Conservation (phyloP, 1,140 invertebrate species). For the Ceratina japonica region DNA sequence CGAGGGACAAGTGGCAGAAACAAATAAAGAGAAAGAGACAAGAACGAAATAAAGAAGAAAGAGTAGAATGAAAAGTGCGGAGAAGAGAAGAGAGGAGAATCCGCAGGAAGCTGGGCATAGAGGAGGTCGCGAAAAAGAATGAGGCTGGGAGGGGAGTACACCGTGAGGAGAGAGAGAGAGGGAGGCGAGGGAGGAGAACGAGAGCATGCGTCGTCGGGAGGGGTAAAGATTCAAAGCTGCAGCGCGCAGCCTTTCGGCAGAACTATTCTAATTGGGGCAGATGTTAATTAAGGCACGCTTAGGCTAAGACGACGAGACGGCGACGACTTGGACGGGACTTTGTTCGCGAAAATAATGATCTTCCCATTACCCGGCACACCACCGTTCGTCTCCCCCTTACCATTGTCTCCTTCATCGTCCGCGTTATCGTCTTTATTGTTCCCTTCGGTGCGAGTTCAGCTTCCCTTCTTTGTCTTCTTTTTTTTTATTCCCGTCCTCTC, state of each 20-base stretch:
- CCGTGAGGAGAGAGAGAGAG: conserved; percentile 1
- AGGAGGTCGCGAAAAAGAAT: neutral
- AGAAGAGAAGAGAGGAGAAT: conserved; percentile 1
- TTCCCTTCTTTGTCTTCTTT: conserved; percentile 35
- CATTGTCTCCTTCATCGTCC: conserved; percentile 77
- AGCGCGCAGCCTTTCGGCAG: conserved; percentile 50
- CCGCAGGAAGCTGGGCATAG: conserved; percentile 21
- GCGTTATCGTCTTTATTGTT: conserved; percentile 76
- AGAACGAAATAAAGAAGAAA: neutral
- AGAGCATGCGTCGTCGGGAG: too few relatives aligned
- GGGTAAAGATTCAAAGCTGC: conserved; percentile 44
- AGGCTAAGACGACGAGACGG: conserved; percentile 63
- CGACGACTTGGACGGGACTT: conserved; percentile 68
- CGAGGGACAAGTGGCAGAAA: conserved; percentile 22
- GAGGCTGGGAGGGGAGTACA: neutral
- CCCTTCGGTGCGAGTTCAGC: conserved; percentile 38
- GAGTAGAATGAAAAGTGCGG: neutral
- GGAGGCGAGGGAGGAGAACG: neutral
- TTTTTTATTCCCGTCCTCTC: conserved; percentile 23
- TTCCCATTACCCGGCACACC: conserved; percentile 74
- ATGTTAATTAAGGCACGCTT: conserved; percentile 74
- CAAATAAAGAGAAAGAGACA: neutral
- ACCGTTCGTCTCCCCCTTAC: conserved; percentile 67
- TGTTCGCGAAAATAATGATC: conserved; percentile 78
- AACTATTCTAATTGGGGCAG: conserved; percentile 71